Evolutionary conservation across 1,140 invertebrate genomes (phyloP), one percentile per base, ranked within the genome.

Genomic region (Hylyphantes graminicola): DNA sequence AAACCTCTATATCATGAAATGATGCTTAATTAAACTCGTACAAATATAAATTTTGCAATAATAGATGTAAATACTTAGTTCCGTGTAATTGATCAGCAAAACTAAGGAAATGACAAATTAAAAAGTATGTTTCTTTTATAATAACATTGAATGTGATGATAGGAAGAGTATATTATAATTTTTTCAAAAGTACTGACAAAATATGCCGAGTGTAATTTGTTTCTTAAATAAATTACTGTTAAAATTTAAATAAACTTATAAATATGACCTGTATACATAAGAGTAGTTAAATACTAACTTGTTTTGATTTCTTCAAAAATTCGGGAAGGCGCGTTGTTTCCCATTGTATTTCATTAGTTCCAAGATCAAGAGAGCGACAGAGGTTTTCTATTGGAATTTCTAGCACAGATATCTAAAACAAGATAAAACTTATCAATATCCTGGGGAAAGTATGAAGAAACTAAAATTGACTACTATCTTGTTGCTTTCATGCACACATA

Each of bases 241-340:
- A 59, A 3, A 6, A 3, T n/a, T 13, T 7, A 13, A 59, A 59
- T 59, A 17, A 65, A 21, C 11, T 17, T 21, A 21, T 21, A 21
- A 65, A 4, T 51, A 4, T 35, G 5, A 35, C 35, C 5, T 35
- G 1, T 5, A 35, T 35, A 5, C 35, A 35, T 1, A 35, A 35
- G 35, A 35, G 35, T 35, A 7, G 6, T n/a, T 13, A 74, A 12
- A 74, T 19, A 57, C 57, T 35, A 17, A 67, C 80, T 21, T 65
- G 48, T 67, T 83, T 61, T 2, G 70, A 15, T 13, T 64, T 83
- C 17, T 74, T 83, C 6, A 83, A 51, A 35, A 55, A 83, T n/a
- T 65, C 72, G 0, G 51, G 7, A n/a, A 83, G 21, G 55, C 67
- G 70, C 0, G 50, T 51, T 1, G 70, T 65, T 50, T 83, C 80